Percentiles rank a stretch among this genome's conserved stretches.
Evolutionary conservation across 2,113 vertebrate species (phyloP).

Genomic region (Todiramphus saurophagus): DNA sequence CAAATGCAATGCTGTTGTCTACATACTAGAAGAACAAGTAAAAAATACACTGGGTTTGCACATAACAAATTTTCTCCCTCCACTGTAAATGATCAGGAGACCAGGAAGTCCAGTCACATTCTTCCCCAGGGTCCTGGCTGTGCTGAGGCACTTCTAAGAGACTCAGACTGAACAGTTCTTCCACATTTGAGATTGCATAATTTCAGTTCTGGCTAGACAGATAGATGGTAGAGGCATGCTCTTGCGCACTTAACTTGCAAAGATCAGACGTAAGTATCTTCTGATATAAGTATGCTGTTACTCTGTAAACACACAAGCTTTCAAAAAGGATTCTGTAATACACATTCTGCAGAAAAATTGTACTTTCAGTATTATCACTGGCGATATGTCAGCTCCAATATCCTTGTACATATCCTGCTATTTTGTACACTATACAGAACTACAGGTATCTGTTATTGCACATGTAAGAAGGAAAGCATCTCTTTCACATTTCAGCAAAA

Average conservation of each 20-base stretch:
- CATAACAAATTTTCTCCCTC: neutral
- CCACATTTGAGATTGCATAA: neutral
- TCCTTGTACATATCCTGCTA: neutral
- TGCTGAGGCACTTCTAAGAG: neutral
- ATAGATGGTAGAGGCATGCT: neutral
- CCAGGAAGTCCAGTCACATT: neutral
- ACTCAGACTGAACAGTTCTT: neutral
- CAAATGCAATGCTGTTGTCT: neutral
- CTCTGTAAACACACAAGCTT: neutral
- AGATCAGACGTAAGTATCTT: neutral
- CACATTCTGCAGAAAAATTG: neutral
- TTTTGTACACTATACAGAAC: neutral
- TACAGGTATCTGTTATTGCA: neutral
- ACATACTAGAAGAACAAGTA: neutral
- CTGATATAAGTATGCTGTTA: neutral
- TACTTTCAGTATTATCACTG: neutral
- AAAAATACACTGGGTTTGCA: neutral
- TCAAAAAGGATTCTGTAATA: neutral
- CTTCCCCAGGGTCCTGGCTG: neutral
- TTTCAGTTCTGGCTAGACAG: neutral
- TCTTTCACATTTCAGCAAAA: neutral
- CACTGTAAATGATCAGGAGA: neutral
- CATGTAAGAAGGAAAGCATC: neutral
- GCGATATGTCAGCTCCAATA: neutral
- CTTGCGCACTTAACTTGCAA: neutral